These are phyloP conservation scores for Penaeus indicus DNA, from an alignment of 1,140 invertebrate species.

Conservation along the genomic window DNA sequence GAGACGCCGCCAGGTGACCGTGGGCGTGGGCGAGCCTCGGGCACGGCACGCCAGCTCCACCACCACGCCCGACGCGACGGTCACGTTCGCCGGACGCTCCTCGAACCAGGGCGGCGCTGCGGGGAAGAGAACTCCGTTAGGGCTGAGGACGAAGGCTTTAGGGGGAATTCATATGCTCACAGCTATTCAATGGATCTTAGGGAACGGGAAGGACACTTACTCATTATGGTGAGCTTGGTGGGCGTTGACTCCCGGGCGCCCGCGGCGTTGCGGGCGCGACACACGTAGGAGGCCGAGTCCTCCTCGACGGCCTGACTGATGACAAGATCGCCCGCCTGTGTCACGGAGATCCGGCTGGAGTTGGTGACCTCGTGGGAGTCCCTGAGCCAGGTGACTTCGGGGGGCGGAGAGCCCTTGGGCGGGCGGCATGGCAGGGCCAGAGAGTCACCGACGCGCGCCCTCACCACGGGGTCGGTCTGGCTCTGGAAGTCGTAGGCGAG, in stretches of 20 bases:
- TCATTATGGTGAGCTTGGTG: conserved; percentile 69
- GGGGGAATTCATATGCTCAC: not conserved
- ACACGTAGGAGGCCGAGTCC: conserved; percentile 70
- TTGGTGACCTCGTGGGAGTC: conserved; percentile 39
- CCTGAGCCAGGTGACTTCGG: conserved; percentile 49
- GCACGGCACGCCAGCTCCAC: conserved; percentile 90
- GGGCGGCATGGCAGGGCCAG: conserved; percentile 56
- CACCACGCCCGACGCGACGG: conserved; percentile 70
- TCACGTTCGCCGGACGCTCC: conserved; percentile 58
- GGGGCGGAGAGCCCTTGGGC: conserved; percentile 58
- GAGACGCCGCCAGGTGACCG: conserved; percentile 90
- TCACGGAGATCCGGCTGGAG: conserved; percentile 40
- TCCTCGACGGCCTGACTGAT: conserved; percentile 79
- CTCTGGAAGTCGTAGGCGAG: conserved; percentile 44
- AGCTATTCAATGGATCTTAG: not conserved
- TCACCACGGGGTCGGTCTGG: conserved; percentile 38
- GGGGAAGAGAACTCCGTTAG: not conserved
- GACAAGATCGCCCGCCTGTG: conserved; percentile 28
- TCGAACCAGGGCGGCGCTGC: conserved; percentile 63
- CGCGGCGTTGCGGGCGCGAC: conserved; percentile 70
- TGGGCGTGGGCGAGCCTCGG: conserved; percentile 88
- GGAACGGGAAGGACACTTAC: conserved; percentile 65
- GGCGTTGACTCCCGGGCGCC: conserved; percentile 69
- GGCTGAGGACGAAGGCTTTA: not conserved
- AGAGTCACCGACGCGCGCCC: conserved; percentile 31